Evolutionary conservation across 2,113 vertebrate species (phyloP).

Genomic region (Odocoileus hemionus): DNA sequence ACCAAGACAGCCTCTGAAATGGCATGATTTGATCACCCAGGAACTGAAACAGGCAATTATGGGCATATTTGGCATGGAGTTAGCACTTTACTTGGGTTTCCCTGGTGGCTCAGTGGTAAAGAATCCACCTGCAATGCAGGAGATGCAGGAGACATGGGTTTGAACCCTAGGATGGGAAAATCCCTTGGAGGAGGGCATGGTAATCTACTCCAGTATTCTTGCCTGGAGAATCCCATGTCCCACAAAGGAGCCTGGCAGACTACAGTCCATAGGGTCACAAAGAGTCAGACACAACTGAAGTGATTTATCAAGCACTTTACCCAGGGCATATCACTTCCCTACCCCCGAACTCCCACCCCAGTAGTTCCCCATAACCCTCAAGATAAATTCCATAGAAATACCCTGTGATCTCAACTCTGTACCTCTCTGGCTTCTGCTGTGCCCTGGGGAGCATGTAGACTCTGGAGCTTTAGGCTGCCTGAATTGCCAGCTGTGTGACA

Average conservation of each 20-base stretch:
- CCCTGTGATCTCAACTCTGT: too few species aligned
- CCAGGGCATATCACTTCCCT: not conserved
- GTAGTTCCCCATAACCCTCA: not conserved
- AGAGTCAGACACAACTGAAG: not conserved
- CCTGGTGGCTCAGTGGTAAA: not conserved
- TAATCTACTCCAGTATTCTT: not conserved
- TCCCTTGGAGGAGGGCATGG: not conserved
- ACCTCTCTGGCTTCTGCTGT: not conserved
- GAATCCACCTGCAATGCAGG: not conserved
- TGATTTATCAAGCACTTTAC: not conserved
- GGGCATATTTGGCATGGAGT: not conserved
- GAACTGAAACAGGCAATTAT: not conserved
- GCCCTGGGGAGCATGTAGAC: not conserved
- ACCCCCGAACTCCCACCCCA: not conserved
- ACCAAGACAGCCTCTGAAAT: not conserved
- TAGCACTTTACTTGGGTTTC: not conserved
- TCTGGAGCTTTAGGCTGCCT: not conserved
- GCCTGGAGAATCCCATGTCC: not conserved
- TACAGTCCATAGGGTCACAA: not conserved
- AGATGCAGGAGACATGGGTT: not conserved
- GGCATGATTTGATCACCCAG: not conserved
- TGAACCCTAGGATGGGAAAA: not conserved
- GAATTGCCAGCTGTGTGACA: not conserved
- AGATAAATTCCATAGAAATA: not conserved
- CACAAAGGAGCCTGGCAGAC: not conserved